Evolutionary conservation across 2,888 invertebrate species (phyloP).

Genomic region (Tribolium freemani): DNA sequence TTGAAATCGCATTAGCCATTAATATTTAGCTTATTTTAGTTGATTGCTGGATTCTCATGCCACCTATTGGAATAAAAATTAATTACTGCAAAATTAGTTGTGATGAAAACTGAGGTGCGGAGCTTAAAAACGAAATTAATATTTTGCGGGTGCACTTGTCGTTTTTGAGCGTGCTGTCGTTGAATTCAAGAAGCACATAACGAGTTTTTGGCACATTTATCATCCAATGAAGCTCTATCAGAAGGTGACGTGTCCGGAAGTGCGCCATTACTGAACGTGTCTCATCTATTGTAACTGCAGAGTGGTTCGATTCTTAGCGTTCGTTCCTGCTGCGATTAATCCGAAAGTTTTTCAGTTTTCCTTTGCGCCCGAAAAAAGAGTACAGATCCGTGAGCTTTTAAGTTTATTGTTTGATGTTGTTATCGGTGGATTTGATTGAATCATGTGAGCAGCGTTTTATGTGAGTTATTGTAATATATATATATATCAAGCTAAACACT

Average conservation of each 20-base stretch:
- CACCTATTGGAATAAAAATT: no score
- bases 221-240: constrained; percentile 65
- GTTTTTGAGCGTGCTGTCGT: neutral
- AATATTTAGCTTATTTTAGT: no score
- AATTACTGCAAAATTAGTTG: no score
- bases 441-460: constrained; percentile 21
- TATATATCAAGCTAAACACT: constrained; percentile 19
- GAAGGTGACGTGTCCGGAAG: constrained; percentile 64
- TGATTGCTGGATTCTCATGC: no score
- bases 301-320: constrained; percentile 46
- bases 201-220: constrained; percentile 65
- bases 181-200: constrained; percentile 54
- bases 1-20: no score
- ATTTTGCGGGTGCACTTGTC: constrained; percentile 7
- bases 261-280: constrained; percentile 65
- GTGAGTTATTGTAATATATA: constrained; percentile 33
- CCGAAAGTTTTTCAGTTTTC: constrained; percentile 32
- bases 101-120: no score
- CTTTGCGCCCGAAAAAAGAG: constrained; percentile 11
- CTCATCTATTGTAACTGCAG: constrained; percentile 61
- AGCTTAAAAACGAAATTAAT: constrained; percentile 7
- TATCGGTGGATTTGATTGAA: constrained; percentile 32
- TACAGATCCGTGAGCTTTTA: constrained; percentile 27
- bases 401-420: constrained; percentile 37
- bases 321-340: constrained; percentile 41